Base-by-base conservation (phyloP, 2,797 vertebrate species). In the Lophius americanus region DNA sequence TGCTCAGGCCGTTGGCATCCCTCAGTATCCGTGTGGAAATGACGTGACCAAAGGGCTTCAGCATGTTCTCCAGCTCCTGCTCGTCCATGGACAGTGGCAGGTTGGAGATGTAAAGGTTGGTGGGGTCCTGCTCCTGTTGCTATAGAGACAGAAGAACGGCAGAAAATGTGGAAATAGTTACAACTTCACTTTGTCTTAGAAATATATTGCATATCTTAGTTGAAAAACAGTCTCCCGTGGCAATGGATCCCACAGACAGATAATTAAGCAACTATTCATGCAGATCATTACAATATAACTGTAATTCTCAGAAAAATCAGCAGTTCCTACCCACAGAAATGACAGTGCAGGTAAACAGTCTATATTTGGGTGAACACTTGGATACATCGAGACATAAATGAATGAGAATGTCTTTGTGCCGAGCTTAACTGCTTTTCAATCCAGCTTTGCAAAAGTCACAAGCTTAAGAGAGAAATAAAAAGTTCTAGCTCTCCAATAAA, bases 41-140 rank as follows among this genome's bases (percentile, higher is more conserved):
- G 77, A 99, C 98, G 23, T 99, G 98, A 85, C 98, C 97, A 13
- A 98, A 98, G 44, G 97, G 97, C 89, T 98, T 99, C 88, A 99
- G 94, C 97, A 98, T 98, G 82, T 96, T 98, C 95, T 99, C 97
- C 90, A 99, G 92, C 86, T 99, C 97, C 90, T 99, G 97, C 81
- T 99, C 98, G 60, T 99, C 98, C 97, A 99, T 99, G 70, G 96
- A 97, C 86, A 98, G 94, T 0, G 97, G 98, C 84, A 99, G 95
- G 90, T 99, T 99, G 75, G 98, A 99, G 92, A 99, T 98, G 93
- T 99, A 99, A 38, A 99, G 93, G 88, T 99, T 99, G 83, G 98
- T 99, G 77, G 98, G 97, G 78, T 99, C 97, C 93, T 99, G 97
- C 73, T 99, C 97, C 92, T 99, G 98, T 97, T 99, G 97, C 98